A percentile compares a stretch with the other conserved stretches of the same genome.
Evolutionary conservation across 2,113 vertebrate species (phyloP).

Genomic region (Chionomys nivalis): DNA sequence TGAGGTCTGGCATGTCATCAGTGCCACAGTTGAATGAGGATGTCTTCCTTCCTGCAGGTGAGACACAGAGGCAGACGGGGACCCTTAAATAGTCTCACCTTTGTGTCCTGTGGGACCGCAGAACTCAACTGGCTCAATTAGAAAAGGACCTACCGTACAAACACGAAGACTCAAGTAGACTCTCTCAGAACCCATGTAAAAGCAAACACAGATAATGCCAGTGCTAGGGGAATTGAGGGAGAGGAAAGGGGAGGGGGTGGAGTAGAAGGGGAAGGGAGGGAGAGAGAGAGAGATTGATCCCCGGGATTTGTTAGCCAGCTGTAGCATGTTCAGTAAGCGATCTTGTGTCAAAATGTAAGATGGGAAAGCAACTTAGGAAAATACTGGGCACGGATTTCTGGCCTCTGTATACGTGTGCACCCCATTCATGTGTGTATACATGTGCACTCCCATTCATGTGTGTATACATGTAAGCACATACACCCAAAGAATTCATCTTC

Average conservation of each 20-base stretch:
- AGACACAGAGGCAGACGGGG: background rate
- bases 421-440: too few species aligned
- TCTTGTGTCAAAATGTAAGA: background rate
- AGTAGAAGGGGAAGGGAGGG: too few species aligned
- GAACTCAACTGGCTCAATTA: background rate
- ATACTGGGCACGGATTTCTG: background rate
- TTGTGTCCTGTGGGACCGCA: background rate
- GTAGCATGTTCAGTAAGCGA: background rate
- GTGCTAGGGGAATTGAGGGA: background rate
- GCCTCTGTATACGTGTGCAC: too few species aligned
- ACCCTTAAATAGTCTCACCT: background rate
- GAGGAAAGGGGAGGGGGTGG: background rate
- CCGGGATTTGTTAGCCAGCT: background rate
- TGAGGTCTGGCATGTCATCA: background rate
- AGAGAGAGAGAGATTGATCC: background rate
- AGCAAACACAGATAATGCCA: background rate
- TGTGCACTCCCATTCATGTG: background rate
- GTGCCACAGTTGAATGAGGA: background rate
- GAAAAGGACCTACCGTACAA: background rate
- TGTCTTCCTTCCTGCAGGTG: background rate
- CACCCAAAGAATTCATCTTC: background rate
- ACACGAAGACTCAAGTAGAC: background rate
- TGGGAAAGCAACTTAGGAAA: background rate
- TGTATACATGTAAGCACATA: background rate
- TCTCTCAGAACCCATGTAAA: background rate